Base-by-base conservation (phyloP, 2,888 invertebrate genomes). In the Strigamia maritima region DNA sequence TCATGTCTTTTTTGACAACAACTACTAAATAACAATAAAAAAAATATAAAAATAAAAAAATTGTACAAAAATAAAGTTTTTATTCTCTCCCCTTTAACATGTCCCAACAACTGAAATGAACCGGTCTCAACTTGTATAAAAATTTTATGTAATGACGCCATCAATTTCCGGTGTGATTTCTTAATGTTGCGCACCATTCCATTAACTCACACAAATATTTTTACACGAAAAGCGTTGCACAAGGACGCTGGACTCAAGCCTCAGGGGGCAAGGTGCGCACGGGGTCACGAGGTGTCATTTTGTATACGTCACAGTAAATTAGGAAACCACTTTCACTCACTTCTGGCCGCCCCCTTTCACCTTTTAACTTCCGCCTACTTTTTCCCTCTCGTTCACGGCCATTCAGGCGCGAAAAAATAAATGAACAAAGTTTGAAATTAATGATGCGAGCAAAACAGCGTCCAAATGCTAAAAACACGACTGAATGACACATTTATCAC, bases 141-240 rank as follows among this genome's bases (percentile, higher is more conserved):
- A 54, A 54, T 54, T 35, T 54, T 54, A 54, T 54, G 54, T 22
- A 54, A 19, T 54, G 54, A 54, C 54, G 54, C 54, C 54, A 54
- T 54, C 54, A 54, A 54, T 54, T 54, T 54, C 54, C 54, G 54
- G 54, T 54, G 54, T 54, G 54, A 54, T 54, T 54, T 54, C 54
- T 19, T 54, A 19, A 54, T 54, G 54, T 54, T 54, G 54, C 54
- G 19, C 54, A 54, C 54, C 22, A 54, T 54, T 54, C 54, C 22
- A 19, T 54, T 16, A 54, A 54, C 54, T 54, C 54, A 6, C 54
- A 19, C 19, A 54, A 54, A 54, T 8, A 54, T 54, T n/a, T 54
- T 54, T 44, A n/a, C n/a, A n/a, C 44, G 44, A 44, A n/a, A 44
- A 14, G 44, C 4, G 22, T 54, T 54, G 54, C n/a, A 54, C 44